Evolutionary conservation across 2,888 invertebrate species (phyloP).

Genomic region (Tipula helvola): DNA sequence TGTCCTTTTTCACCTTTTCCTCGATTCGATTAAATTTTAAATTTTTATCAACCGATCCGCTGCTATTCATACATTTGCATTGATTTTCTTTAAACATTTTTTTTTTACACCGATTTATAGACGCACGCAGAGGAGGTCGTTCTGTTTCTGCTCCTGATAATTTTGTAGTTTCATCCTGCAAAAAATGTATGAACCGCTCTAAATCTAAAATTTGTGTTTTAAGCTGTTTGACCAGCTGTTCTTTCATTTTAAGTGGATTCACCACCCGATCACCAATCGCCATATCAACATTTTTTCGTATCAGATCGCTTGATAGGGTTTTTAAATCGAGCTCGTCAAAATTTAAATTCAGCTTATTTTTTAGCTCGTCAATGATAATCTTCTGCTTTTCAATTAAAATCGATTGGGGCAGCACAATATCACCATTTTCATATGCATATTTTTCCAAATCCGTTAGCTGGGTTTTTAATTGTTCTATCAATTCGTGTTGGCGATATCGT

Average conservation of each 20-base stretch:
- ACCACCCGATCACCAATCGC: slow-evolving; percentile 77
- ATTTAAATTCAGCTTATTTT: slow-evolving; percentile 71
- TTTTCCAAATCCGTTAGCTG: slow-evolving; percentile 75
- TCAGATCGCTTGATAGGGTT: slow-evolving; percentile 64
- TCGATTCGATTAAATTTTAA: neutral
- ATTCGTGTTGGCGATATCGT: slow-evolving; percentile 57
- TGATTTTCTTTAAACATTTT: neutral
- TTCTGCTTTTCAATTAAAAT: slow-evolving; percentile 79
- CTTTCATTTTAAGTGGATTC: slow-evolving; percentile 89
- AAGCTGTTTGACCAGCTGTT: slow-evolving; percentile 86
- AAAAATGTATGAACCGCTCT: slow-evolving; percentile 89
- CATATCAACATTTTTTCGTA: slow-evolving; percentile 77
- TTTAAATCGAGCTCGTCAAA: slow-evolving; percentile 66
- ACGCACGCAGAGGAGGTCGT: neutral
- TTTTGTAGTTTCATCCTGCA: slow-evolving; percentile 65
- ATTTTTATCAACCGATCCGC: neutral
- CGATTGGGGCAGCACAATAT: slow-evolving; percentile 58
- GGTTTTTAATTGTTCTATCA: slow-evolving; percentile 79
- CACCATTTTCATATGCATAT: slow-evolving; percentile 82
- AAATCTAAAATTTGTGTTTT: slow-evolving; percentile 95
- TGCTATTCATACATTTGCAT: neutral
- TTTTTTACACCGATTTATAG: neutral
- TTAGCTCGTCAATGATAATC: slow-evolving; percentile 76
- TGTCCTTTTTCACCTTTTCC: neutral
- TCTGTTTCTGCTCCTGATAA: slow-evolving; percentile 15